Base-by-base conservation (phyloP, 2,888 invertebrate genomes). In the Spisula subtruncata region DNA sequence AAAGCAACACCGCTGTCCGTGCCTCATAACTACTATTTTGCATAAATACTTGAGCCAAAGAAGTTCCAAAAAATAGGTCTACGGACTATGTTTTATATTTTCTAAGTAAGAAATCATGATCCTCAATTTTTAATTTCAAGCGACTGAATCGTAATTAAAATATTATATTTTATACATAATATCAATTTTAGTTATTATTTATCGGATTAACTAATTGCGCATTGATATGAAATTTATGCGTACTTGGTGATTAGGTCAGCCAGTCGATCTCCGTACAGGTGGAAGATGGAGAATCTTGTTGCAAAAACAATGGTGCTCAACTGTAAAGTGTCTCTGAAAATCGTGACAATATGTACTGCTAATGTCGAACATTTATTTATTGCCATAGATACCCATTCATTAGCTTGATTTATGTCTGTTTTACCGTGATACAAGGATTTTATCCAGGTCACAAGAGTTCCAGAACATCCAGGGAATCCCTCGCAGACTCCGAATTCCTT, bases 221-320 rank as follows among this genome's bases (percentile, higher is more conserved):
- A 92, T 84, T 54, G 86, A 93, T 93, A 93, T 87, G 66, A 86
- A 71, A 84, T 87, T 41, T 85, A 87, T 91, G 90, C 90, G 86
- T 87, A 89, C 87, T 90, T 81, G 85, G 94, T 93, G 93, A 92
- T 92, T 89, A 88, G 94, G 93, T 90, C 91, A 89, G 85, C 85
- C 88, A 88, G 89, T 87, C 91, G 88, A 89, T 89, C 90, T 94
- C 92, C 92, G 94, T 91, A 93, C 93, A 93, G 93, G 93, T 93
- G 93, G 92, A 93, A 93, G 92, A 89, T 85, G 89, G 83, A 75
- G 85, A 85, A 29, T 75, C 48, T 46, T 48, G 29, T 48, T 54
- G 29, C 25, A 48, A 84, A 75, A 75, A 83, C 88, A 90, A 88
- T 83, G 87, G 79, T 86, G 54, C 71, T 35, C n/a, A 60, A 6